phyloP scores from a whole-genome alignment of 2,113 vertebrate genomes.

The Periophthalmus modestus region DNA sequence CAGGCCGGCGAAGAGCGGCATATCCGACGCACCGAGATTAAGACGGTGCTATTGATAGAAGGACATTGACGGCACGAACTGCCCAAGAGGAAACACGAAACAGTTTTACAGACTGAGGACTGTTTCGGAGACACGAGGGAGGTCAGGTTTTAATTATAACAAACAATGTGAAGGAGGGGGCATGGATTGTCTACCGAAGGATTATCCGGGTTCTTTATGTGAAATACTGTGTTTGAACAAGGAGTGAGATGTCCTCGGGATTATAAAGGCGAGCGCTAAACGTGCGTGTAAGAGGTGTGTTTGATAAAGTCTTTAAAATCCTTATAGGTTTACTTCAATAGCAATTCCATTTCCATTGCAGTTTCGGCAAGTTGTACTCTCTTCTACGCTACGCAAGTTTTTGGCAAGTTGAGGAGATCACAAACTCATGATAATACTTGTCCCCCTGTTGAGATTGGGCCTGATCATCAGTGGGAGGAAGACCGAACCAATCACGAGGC shows the following conservation, averaged over 20 bases:
- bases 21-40: constrained; percentile 54
- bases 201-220: background rate
- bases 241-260: constrained; percentile 17
- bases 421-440: too few species aligned
- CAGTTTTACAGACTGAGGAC: constrained; percentile 41
- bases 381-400: too few species aligned
- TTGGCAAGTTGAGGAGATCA: too few species aligned
- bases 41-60: constrained; percentile 72
- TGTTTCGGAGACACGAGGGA: constrained; percentile 51
- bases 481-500: too few species aligned
- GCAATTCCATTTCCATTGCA: background rate
- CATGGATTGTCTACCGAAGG: constrained; percentile 43
- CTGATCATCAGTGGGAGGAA: too few species aligned
- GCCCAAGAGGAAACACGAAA: constrained; percentile 58
- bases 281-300: background rate
- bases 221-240: constrained; percentile 17
- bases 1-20: constrained; percentile 34
- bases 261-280: background rate
- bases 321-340: background rate
- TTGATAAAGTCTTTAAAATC: background rate
- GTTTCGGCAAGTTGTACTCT: too few species aligned
- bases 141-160: constrained; percentile 67
- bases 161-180: constrained; percentile 54
- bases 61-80: constrained; percentile 64
- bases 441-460: too few species aligned